Evolutionary conservation across 2,113 vertebrate genomes (phyloP), one percentile per base, ranked within the genome.

Genomic region (Puma concolor): DNA sequence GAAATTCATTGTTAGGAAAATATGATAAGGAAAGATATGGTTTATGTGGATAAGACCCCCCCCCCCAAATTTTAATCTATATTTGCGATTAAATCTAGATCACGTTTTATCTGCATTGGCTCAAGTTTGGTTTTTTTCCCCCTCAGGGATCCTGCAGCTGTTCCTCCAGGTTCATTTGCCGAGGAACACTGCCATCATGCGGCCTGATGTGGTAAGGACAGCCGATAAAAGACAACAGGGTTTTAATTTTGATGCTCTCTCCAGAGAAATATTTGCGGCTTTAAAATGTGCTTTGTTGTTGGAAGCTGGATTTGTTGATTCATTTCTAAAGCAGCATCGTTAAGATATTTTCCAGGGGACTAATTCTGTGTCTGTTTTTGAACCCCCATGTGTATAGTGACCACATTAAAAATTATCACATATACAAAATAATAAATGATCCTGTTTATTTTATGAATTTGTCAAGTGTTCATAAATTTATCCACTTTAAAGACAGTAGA

Each of bases 151-250:
- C 5, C 63, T 66, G 72, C 90, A 36, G 92, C 74, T 63, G 83
- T 7, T 31, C 36, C 54, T 81, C 41, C 52, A 17, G 31, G 7
- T 57, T 96, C 72, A 94, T 98, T 97, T 81, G n/a, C 82, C 66
- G 38, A 94, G 94, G 85, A 96, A 97, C 88, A 98, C 88, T 97
- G 97, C 98, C 98, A 97, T 94, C 97, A 50, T 82, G 96, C 1
- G 98, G 96, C 60, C 25, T 2, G 3, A 19, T 7, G 6, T 60
- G 76, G n/a, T 80, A 16, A 90, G 4, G 38, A 94, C 90, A 48
- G 87, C 17, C 60, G 41, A 9, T 4, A 19, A 76, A 74, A 63
- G 44, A 90, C 13, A 0, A 10, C 11, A 2, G 4, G 60, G 48
- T 33, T 74, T 94, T 83, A 12, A 54, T 87, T 88, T 60, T 69